These are phyloP conservation scores for Chaetophractus vellerosus DNA, from an alignment of 2,797 vertebrate species.

Conservation along the genomic window DNA sequence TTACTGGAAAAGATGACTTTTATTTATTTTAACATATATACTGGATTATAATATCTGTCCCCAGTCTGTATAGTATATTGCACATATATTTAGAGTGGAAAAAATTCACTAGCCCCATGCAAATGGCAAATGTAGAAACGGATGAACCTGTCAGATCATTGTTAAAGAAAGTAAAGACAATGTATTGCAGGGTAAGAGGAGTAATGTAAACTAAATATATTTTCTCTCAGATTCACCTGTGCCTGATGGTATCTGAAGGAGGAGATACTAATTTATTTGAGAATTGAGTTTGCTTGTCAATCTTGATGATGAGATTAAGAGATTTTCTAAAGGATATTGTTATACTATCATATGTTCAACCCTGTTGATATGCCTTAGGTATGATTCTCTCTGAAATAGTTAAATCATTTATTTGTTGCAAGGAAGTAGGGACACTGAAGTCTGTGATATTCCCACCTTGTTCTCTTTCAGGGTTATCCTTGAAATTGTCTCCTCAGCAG, in stretches of 20 bases:
- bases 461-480: slow-evolving; percentile 12
- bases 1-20: slow-evolving; percentile 26
- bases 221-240: slow-evolving; percentile 43
- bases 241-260: neutral
- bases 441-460: slow-evolving; percentile 6
- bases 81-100: neutral
- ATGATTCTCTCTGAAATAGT: slow-evolving; percentile 50
- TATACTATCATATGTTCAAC: neutral
- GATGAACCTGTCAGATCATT: neutral
- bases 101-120: slow-evolving; percentile 5
- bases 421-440: neutral
- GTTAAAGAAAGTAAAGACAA: slow-evolving; percentile 45
- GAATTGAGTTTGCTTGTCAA: slow-evolving; percentile 52
- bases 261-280: slow-evolving; percentile 57
- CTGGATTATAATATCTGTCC: neutral
- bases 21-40: neutral
- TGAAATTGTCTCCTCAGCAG: slow-evolving; percentile 49
- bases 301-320: slow-evolving; percentile 72
- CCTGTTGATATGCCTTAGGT: slow-evolving; percentile 43
- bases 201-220: neutral
- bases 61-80: neutral
- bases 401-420: slow-evolving; percentile 46
- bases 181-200: slow-evolving; percentile 45
- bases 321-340: slow-evolving; percentile 57
- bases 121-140: slow-evolving; percentile 11